Evolutionary conservation across 2,888 invertebrate genomes (phyloP).

Genomic region (Uropetala carovei): DNA sequence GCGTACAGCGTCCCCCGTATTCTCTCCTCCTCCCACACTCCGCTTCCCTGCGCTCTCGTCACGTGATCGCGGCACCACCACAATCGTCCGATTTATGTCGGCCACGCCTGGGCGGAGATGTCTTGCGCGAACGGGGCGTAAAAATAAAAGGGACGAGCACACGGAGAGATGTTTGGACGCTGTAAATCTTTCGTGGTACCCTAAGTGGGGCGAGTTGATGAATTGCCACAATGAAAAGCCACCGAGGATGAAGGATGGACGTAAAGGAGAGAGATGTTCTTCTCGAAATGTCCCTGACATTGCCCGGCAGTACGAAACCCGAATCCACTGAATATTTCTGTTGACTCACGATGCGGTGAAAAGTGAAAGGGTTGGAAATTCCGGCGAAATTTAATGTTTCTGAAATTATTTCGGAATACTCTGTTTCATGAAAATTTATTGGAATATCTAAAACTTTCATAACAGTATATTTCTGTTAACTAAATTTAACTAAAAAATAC

Average conservation of each 20-base stretch:
- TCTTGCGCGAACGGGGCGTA: slow-evolving; percentile 45
- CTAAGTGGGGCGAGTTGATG: slow-evolving; percentile 49
- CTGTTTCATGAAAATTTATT: too few relatives aligned
- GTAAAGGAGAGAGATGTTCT: not conserved
- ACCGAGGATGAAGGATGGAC: not conserved
- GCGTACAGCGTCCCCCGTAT: not conserved
- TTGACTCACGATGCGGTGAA: too few relatives aligned
- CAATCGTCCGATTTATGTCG: slow-evolving; percentile 58
- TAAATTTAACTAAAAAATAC: too few relatives aligned
- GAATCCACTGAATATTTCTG: not conserved
- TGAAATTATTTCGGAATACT: too few relatives aligned
- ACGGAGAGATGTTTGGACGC: slow-evolving; percentile 48
- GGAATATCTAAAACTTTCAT: too few relatives aligned
- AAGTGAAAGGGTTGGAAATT: too few relatives aligned
- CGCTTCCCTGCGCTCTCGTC: not conserved
- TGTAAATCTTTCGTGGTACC: slow-evolving; percentile 53
- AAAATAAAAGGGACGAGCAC: not conserved
- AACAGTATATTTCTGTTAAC: too few relatives aligned
- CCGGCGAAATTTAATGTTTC: too few relatives aligned
- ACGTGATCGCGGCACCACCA: slow-evolving; percentile 48
- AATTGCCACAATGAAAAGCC: slow-evolving; percentile 49
- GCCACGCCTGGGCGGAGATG: slow-evolving; percentile 61
- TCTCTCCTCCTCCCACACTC: not conserved
- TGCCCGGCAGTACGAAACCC: not conserved
- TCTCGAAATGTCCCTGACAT: not conserved